Evolutionary conservation across 2,113 vertebrate species (phyloP).

Genomic region (Lepisosteus oculatus): DNA sequence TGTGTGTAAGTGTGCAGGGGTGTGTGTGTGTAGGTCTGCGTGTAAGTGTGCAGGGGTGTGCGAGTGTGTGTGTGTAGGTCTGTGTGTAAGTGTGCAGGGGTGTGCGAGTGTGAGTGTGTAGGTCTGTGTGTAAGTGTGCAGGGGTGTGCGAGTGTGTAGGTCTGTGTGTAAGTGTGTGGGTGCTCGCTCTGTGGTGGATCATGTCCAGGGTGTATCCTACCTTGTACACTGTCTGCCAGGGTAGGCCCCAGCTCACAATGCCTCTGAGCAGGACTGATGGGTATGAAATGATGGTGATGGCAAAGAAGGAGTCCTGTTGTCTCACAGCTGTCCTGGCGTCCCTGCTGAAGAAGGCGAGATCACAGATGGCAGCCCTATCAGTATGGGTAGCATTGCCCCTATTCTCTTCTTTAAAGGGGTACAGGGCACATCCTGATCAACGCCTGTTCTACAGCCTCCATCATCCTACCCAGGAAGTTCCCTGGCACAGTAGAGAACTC

Average conservation of each 20-base stretch:
- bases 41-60: not conserved
- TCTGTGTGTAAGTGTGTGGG: not conserved
- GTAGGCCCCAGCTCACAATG: too few relatives aligned
- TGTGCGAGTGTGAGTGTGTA: not conserved
- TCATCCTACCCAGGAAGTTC: too few relatives aligned
- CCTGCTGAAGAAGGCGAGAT: not conserved
- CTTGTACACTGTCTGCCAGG: too few relatives aligned
- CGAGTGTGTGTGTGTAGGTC: not conserved
- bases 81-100: too few relatives aligned
- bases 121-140: not conserved
- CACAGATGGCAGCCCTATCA: too few relatives aligned
- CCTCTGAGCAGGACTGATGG: not conserved
- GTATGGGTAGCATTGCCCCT: too few relatives aligned
- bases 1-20: not conserved
- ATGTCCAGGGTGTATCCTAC: too few relatives aligned
- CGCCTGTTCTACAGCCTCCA: too few relatives aligned
- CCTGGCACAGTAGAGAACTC: too few relatives aligned
- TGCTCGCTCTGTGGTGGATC: not conserved
- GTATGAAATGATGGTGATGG: conserved; percentile 1
- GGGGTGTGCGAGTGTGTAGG: not conserved
- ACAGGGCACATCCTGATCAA: too few relatives aligned
- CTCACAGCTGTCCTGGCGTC: not conserved
- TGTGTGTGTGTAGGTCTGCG: not conserved
- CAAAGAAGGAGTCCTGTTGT: not conserved
- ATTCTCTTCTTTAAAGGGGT: too few relatives aligned